phyloP scores from a whole-genome alignment of 1,140 invertebrate species.

The Druon quercuslanigerum region DNA sequence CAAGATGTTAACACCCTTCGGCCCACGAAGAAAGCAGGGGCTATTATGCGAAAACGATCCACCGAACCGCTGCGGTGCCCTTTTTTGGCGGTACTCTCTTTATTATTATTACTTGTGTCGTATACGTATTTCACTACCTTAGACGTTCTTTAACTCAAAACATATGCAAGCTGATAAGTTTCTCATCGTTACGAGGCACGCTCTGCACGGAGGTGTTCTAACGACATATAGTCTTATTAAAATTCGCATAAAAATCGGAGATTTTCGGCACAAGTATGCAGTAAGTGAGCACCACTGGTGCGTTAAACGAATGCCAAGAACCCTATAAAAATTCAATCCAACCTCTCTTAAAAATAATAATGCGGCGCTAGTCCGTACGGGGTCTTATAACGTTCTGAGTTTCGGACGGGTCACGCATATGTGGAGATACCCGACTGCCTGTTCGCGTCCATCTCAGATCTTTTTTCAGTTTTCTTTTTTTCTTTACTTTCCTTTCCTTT shows the following conservation, averaged over 20 bases:
- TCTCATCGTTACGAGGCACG: slow-evolving; percentile 48
- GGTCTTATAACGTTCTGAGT: slow-evolving; percentile 48
- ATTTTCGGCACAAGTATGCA: slow-evolving; percentile 27
- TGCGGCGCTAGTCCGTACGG: slow-evolving; percentile 53
- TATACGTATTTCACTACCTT: slow-evolving; percentile 5
- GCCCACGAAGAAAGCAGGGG: neutral
- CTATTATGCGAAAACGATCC: slow-evolving; percentile 25
- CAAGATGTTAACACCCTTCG: slow-evolving; percentile 30
- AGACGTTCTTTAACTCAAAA: slow-evolving; percentile 12
- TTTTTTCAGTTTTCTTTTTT: slow-evolving; percentile 5
- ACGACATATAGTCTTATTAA: slow-evolving; percentile 46
- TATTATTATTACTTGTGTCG: slow-evolving; percentile 22
- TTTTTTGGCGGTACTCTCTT: neutral
- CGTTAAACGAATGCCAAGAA: slow-evolving; percentile 55
- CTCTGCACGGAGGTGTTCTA: slow-evolving; percentile 43
- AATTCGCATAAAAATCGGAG: slow-evolving; percentile 49
- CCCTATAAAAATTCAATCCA: slow-evolving; percentile 64
- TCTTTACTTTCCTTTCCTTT: slow-evolving; percentile 17
- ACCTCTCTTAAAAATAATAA: slow-evolving; percentile 62
- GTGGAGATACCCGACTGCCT: slow-evolving; percentile 19
- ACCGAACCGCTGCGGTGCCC: too few species aligned
- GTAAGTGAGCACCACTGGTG: slow-evolving; percentile 51
- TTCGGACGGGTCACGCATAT: slow-evolving; percentile 43
- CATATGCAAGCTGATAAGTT: slow-evolving; percentile 18
- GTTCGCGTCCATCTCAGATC: slow-evolving; percentile 35